Percentiles rank a stretch among this genome's conserved stretches.
These are phyloP conservation scores for Ophion ventricosus DNA, from an alignment of 2,888 invertebrate genomes.

Conservation along the genomic window DNA sequence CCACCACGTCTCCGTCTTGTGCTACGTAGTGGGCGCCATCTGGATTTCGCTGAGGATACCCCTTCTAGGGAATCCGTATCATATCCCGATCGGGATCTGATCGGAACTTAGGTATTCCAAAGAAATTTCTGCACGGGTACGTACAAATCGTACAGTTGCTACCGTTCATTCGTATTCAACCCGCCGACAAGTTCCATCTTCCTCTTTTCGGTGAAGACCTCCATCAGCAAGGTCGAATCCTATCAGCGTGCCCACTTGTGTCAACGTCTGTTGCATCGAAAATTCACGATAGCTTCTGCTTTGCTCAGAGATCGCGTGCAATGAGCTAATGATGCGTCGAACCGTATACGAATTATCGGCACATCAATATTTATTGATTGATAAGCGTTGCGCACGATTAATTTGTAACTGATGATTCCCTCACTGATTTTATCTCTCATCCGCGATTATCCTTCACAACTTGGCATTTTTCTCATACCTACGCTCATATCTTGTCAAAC, in stretches of 20 bases:
- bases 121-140: no score
- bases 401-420: not conserved
- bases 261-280: conserved; percentile 33
- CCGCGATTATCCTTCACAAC: not conserved
- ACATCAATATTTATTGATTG: not conserved
- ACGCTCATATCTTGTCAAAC: not conserved
- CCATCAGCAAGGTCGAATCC: not conserved
- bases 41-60: no score
- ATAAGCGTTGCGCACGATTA: not conserved
- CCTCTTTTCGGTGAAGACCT: conserved; percentile 7
- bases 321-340: not conserved
- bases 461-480: not conserved
- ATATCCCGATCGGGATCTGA: no score
- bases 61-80: no score
- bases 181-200: not conserved
- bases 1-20: no score
- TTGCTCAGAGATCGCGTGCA: not conserved
- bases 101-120: no score
- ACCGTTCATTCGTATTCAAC: not conserved
- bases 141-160: not conserved
- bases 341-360: not conserved
- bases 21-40: no score
- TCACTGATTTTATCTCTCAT: not conserved
- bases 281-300: conserved; percentile 2
- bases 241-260: conserved; percentile 27